Conservation (phyloP, 2,797 vertebrate genomes). For the Lutjanus argentimaculatus region DNA sequence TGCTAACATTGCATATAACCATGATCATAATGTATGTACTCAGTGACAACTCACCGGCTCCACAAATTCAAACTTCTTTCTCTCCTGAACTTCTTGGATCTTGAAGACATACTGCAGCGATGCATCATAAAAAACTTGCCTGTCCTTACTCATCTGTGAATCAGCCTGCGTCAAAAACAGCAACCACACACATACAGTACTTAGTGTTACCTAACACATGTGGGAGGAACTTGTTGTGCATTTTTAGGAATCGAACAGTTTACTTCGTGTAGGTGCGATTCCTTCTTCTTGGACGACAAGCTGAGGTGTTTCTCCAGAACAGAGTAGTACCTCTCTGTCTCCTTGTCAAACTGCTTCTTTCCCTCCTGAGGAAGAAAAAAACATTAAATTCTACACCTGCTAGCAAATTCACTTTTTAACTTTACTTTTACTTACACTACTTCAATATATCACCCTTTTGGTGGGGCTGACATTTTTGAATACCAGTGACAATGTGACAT, state of each 20-base stretch:
- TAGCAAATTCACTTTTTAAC: not conserved
- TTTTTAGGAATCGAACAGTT: conserved; percentile 47
- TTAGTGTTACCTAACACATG: not conserved
- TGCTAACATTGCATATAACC: not conserved
- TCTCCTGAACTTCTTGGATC: conserved; percentile 99
- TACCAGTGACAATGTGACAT: not conserved
- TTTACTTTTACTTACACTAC: not conserved
- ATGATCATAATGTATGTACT: not conserved
- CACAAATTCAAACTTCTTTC: conserved; percentile 99
- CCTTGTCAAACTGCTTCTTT: conserved; percentile 99
- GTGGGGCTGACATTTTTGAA: not conserved
- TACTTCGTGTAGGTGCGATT: conserved; percentile 96
- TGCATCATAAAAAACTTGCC: conserved; percentile 96
- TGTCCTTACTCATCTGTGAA: conserved; percentile 93
- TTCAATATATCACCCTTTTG: not conserved
- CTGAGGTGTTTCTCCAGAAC: conserved; percentile 97
- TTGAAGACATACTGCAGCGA: conserved; percentile 99
- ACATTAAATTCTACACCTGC: not conserved
- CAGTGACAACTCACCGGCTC: conserved; percentile 91
- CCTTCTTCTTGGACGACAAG: conserved; percentile 98
- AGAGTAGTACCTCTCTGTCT: conserved; percentile 98
- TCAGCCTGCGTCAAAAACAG: conserved; percentile 89
- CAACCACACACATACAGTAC: conserved; percentile 15
- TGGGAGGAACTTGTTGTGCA: not conserved
- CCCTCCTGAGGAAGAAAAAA: conserved; percentile 86